Percentiles rank a stretch among this genome's conserved stretches.
phyloP scores from a whole-genome alignment of 2,113 vertebrate species.

The Notarius lentiginosus region DNA sequence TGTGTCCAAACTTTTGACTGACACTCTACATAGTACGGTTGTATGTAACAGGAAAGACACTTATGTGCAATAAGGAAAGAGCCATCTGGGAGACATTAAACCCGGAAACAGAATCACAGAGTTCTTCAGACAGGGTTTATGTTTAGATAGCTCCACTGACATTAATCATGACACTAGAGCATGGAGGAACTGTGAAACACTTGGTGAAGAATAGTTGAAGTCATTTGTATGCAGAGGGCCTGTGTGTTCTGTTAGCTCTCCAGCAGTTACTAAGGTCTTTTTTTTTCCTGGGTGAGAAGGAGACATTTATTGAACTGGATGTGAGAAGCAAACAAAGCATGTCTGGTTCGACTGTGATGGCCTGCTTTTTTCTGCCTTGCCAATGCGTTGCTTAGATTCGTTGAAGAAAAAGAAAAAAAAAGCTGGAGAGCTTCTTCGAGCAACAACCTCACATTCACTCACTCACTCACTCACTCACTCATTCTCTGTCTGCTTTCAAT shows the following conservation, averaged over 20 bases:
- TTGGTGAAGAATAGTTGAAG: slow-evolving; percentile 33
- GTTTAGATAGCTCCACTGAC: slow-evolving; percentile 31
- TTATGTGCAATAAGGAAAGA: slow-evolving; percentile 26
- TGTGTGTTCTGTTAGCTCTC: slow-evolving; percentile 38
- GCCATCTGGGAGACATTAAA: slow-evolving; percentile 36
- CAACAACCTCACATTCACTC: slow-evolving; percentile 31
- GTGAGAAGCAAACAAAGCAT: slow-evolving; percentile 58
- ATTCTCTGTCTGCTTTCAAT: slow-evolving; percentile 32
- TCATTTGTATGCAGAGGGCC: slow-evolving; percentile 58
- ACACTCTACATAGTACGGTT: slow-evolving; percentile 11
- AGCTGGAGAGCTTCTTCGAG: slow-evolving; percentile 57
- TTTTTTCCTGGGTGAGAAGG: slow-evolving; percentile 47
- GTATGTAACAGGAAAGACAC: slow-evolving; percentile 22
- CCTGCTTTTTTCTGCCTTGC: slow-evolving; percentile 48
- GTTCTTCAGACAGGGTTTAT: slow-evolving; percentile 31
- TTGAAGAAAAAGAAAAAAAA: slow-evolving; percentile 49
- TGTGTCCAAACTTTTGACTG: too few relatives aligned
- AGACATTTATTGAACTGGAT: slow-evolving; percentile 60
- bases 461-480: slow-evolving; percentile 10
- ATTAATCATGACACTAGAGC: slow-evolving; percentile 29
- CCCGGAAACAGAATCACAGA: slow-evolving; percentile 33
- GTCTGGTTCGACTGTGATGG: slow-evolving; percentile 38
- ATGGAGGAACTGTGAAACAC: slow-evolving; percentile 19
- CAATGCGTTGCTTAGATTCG: slow-evolving; percentile 48
- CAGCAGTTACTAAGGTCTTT: slow-evolving; percentile 35